phyloP scores from a whole-genome alignment of 53 echinoderm and acorn worm genomes.

The Antedon mediterranea region DNA sequence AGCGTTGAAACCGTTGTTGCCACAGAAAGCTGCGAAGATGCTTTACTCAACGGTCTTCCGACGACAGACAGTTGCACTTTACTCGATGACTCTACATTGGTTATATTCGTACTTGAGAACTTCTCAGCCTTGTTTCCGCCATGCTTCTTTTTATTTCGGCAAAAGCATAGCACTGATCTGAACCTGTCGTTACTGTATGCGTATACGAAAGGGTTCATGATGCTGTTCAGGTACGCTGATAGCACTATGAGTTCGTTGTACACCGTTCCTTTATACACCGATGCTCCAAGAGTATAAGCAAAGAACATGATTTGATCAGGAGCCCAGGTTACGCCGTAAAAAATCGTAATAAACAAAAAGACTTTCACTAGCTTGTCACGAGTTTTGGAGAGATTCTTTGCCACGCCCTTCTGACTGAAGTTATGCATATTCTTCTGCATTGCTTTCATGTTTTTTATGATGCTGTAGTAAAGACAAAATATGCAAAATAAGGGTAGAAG shows the following conservation, averaged over 20 bases:
- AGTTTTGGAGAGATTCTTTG: background rate
- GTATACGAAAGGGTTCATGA: background rate
- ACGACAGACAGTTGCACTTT: background rate
- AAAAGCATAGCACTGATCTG: background rate
- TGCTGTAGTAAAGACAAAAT: background rate
- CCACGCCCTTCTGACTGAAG: background rate
- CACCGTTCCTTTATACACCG: background rate
- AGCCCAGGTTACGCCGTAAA: background rate
- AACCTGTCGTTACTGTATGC: background rate
- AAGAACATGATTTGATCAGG: background rate
- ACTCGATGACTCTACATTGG: background rate
- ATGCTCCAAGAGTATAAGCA: background rate
- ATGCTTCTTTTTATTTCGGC: background rate
- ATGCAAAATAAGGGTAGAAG: background rate
- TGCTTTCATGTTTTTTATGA: background rate
- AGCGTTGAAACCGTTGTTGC: background rate
- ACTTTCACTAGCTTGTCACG: background rate
- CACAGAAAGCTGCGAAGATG: background rate
- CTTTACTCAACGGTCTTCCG: background rate
- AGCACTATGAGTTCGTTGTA: background rate
- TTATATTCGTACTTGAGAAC: background rate
- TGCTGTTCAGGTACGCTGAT: background rate
- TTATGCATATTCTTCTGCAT: background rate
- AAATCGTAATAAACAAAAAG: background rate
- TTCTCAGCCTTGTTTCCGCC: background rate